These are phyloP conservation scores for Morus bassanus DNA, from an alignment of 2,797 vertebrate species.

Conservation along the genomic window DNA sequence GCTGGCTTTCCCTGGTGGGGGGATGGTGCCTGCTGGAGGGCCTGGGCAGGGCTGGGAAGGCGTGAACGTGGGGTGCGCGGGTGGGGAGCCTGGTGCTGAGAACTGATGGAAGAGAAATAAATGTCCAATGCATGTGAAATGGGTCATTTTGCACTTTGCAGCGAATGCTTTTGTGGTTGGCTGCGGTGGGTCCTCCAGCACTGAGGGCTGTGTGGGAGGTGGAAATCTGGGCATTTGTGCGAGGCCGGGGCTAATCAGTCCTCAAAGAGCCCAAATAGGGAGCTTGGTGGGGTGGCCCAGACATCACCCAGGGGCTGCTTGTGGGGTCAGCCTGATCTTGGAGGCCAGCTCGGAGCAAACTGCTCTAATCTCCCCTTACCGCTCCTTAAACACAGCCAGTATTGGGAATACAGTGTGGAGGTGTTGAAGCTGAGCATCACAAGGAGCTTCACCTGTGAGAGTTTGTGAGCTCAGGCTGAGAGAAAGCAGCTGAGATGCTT, in stretches of 20 bases:
- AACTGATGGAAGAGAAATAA: background rate
- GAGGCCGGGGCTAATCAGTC: background rate
- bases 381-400: background rate
- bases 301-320: background rate
- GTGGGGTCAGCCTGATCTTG: background rate
- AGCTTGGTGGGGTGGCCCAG: background rate
- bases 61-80: rapidly evolving
- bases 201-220: background rate
- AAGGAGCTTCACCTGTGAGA: background rate
- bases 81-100: rapidly evolving
- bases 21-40: background rate
- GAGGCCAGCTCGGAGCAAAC: background rate
- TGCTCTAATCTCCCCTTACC: background rate
- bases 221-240: background rate
- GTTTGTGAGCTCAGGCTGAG: background rate
- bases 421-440: background rate
- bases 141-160: background rate
- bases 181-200: rapidly evolving
- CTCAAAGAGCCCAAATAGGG: background rate
- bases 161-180: background rate
- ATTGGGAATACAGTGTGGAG: background rate
- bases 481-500: background rate
- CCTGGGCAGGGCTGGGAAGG: background rate
- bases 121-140: rapidly evolving
- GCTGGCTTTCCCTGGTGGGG: background rate